phyloP scores from a whole-genome alignment of 2,888 invertebrate genomes.

The Ectemnius cavifrons region DNA sequence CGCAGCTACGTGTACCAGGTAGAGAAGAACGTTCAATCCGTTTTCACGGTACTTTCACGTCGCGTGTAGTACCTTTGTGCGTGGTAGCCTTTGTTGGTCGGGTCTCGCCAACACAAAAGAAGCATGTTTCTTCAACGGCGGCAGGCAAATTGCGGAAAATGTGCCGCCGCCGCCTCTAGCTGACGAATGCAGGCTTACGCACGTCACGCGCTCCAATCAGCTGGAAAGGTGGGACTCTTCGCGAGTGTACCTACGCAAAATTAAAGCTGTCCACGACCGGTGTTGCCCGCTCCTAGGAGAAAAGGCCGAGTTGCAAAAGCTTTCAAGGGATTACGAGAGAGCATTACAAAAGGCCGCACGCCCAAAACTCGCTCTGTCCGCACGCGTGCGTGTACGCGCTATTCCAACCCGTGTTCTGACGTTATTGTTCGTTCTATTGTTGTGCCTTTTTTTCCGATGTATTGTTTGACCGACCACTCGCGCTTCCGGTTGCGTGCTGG shows the following conservation, averaged over 20 bases:
- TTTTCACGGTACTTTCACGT: conserved; percentile 53
- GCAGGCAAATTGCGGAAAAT: conserved; percentile 48
- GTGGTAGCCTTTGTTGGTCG: conserved; percentile 37
- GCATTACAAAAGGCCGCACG: conserved; percentile 19
- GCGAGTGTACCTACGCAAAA: too few species aligned
- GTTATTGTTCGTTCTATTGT: conserved; percentile 46
- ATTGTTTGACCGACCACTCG: conserved; percentile 51
- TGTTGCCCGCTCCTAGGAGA: too few species aligned
- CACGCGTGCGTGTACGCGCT: conserved; percentile 22
- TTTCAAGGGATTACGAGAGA: too few species aligned
- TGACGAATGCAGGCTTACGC: conserved; percentile 19
- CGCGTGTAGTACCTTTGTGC: conserved; percentile 42
- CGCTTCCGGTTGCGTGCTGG: conserved; percentile 60
- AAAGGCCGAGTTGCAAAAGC: too few species aligned
- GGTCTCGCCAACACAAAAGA: conserved; percentile 37
- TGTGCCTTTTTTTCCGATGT: conserved; percentile 41
- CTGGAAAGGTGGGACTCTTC: too few species aligned
- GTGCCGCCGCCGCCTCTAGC: background rate
- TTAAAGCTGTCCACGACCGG: too few species aligned
- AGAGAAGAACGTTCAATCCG: conserved; percentile 30
- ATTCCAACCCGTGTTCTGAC: conserved; percentile 26
- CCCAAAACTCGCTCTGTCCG: conserved; percentile 34
- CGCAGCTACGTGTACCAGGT: conserved; percentile 12
- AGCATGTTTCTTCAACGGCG: conserved; percentile 32
- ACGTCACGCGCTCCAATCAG: background rate